Evolutionary conservation across 2,797 vertebrate genomes (phyloP).

Genomic region (Mormyrops boulengeri): DNA sequence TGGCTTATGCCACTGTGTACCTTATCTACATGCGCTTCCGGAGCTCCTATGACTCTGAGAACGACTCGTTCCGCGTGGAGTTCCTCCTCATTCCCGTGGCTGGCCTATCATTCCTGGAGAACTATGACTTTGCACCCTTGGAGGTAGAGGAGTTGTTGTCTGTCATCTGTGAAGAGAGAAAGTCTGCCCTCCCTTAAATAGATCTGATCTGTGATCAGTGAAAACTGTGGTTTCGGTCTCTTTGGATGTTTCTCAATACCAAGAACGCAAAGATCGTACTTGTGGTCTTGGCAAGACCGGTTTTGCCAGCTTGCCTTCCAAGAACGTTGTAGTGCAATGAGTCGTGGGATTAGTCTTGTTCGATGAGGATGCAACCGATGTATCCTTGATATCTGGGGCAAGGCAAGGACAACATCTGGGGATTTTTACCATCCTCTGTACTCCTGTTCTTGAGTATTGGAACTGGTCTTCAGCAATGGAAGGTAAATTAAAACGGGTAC

Average conservation of each 20-base stretch:
- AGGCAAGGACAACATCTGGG: neutral
- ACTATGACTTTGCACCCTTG: conserved; percentile 81
- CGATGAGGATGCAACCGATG: neutral
- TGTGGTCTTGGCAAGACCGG: neutral
- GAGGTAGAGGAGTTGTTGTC: conserved; percentile 68
- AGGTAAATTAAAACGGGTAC: neutral
- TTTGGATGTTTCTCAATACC: neutral
- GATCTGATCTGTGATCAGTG: neutral
- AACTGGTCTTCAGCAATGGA: neutral
- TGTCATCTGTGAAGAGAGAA: neutral
- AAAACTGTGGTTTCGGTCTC: neutral
- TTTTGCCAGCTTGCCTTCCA: neutral
- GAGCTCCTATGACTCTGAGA: conserved; percentile 72
- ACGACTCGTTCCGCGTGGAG: conserved; percentile 85
- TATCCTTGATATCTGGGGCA: neutral
- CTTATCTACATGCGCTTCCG: conserved; percentile 84
- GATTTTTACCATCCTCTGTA: neutral
- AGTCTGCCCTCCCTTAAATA: neutral
- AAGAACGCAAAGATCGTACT: neutral
- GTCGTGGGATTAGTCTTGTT: neutral
- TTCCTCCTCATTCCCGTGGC: conserved; percentile 86
- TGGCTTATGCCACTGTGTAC: conserved; percentile 80
- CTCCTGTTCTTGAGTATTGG: neutral
- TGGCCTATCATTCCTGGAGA: conserved; percentile 86
- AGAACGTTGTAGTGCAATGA: neutral